Evolutionary conservation across 2,113 vertebrate genomes (phyloP).

Genomic region (Machaerirhynchus nigripectus): DNA sequence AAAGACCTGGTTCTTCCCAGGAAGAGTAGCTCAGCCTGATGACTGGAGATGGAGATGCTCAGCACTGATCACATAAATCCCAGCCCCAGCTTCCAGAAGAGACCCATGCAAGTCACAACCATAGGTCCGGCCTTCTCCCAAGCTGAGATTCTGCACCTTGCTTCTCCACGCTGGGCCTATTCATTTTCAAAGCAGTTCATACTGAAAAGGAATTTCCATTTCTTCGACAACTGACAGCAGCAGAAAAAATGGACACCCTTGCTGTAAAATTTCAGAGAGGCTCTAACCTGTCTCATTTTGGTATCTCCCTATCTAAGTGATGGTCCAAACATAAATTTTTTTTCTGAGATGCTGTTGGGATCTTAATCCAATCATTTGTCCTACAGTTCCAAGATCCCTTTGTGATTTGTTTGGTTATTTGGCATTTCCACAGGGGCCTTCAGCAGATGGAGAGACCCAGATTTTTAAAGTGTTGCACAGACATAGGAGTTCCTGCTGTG

Average conservation of each 20-base stretch:
- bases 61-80: neutral
- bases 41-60: neutral
- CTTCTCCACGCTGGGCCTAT: neutral
- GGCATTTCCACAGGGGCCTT: neutral
- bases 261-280: neutral
- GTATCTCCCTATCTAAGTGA: neutral
- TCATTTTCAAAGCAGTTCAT: neutral
- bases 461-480: neutral
- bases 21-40: neutral
- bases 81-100: neutral
- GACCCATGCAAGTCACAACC: neutral
- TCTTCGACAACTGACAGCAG: neutral
- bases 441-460: neutral
- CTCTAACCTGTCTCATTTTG: neutral
- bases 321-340: rapidly evolving
- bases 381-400: neutral
- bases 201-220: neutral
- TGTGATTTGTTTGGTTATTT: neutral
- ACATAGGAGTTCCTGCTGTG: neutral
- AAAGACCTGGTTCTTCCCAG: neutral
- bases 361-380: neutral
- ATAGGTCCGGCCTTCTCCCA: neutral
- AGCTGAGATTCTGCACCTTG: neutral
- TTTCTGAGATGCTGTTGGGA: neutral
- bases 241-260: neutral